Conservation (phyloP, 1,140 invertebrate genomes). For the Hyles vespertilio region DNA sequence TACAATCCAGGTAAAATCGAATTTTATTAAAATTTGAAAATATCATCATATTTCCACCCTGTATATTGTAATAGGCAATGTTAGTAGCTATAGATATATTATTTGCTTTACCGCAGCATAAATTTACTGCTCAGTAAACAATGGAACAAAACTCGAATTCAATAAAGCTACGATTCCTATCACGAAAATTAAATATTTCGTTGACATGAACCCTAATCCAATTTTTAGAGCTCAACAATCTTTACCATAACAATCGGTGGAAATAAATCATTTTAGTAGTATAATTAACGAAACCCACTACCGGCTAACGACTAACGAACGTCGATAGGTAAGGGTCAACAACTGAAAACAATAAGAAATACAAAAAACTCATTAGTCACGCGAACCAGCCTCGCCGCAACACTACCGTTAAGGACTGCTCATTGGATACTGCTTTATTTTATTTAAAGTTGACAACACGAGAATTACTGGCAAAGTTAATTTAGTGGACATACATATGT, state of each 20-base stretch:
- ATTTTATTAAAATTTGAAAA: no score
- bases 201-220: slow-evolving; percentile 38
- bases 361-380: slow-evolving; percentile 65
- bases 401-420: slow-evolving; percentile 15
- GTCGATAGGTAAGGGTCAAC: slow-evolving; percentile 61
- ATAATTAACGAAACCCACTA: slow-evolving; percentile 43
- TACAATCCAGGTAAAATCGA: no score
- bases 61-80: no score
- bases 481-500: no score
- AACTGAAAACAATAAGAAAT: slow-evolving; percentile 68
- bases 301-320: slow-evolving; percentile 31
- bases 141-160: no score
- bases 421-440: slow-evolving; percentile 2
- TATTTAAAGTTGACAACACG: background rate
- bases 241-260: slow-evolving; percentile 31
- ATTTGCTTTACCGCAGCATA: no score
- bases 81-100: no score
- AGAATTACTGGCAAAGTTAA: no score
- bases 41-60: no score
- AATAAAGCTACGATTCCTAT: no score
- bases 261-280: slow-evolving; percentile 54
- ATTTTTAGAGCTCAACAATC: slow-evolving; percentile 28
- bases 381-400: slow-evolving; percentile 32
- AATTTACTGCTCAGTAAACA: no score
- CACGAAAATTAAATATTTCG: slow-evolving; percentile 28